These are phyloP conservation scores for Scyliorhinus canicula DNA, from an alignment of 2,797 vertebrate genomes.

Conservation along the genomic window DNA sequence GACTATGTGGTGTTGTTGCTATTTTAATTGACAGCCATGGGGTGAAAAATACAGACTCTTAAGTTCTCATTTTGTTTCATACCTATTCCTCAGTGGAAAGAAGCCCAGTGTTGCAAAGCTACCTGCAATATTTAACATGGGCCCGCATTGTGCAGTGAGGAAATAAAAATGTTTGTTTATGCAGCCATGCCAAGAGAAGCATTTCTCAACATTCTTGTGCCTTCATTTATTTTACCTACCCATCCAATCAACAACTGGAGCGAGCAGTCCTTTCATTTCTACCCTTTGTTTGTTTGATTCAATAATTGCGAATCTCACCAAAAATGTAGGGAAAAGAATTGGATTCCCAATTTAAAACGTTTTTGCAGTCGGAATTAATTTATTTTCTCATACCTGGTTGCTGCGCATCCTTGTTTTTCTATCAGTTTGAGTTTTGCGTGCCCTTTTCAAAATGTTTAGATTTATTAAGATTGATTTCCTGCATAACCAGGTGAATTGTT, in stretches of 20 bases:
- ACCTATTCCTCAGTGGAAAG: not conserved
- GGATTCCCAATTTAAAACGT: not conserved
- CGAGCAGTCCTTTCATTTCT: not conserved
- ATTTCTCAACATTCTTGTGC: not conserved
- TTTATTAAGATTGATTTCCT: not conserved
- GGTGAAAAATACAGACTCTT: too few species aligned
- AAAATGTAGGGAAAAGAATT: not conserved
- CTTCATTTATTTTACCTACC: not conserved
- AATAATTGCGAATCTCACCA: not conserved
- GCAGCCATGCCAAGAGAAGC: not conserved
- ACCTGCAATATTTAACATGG: not conserved
- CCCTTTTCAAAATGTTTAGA: not conserved
- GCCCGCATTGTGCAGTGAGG: not conserved
- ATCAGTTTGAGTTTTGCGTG: not conserved
- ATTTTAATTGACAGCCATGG: constrained; percentile 9
- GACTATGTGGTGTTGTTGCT: not conserved
- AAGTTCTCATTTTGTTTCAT: not conserved
- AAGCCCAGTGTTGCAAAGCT: not conserved
- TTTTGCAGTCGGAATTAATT: not conserved
- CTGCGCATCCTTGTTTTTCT: not conserved
- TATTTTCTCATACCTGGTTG: not conserved
- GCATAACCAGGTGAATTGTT: not conserved
- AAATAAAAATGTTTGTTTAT: not conserved
- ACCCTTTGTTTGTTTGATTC: not conserved
- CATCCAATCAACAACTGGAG: not conserved